Base-by-base conservation (phyloP, 2,888 invertebrate genomes). In the Osedax fenrisi region DNA sequence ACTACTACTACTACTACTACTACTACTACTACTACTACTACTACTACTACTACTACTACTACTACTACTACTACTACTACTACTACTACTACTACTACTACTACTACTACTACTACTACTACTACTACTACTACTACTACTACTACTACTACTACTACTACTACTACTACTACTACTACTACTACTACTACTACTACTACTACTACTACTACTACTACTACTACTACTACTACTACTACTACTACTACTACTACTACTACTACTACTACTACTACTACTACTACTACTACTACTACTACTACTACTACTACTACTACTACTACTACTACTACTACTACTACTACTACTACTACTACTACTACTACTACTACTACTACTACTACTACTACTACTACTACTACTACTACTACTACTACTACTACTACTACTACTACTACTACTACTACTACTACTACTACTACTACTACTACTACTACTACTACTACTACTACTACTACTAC, bases 381-480 rank as follows among this genome's bases (percentile, higher is more conserved):
- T 23, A 61, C 2, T 61, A 61, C 61, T 23, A 61, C 61, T 61
- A 61, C 61, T 23, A 61, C 61, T 61, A 61, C 61, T 23, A 61
- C 2, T 61, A 61, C 61, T 23, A 61, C 61, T 61, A 61, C 61
- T n/a, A n/a, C n/a, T n/a, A n/a, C n/a, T n/a, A n/a, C n/a, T n/a
- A n/a, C n/a, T n/a, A n/a, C n/a, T n/a, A n/a, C n/a, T n/a, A n/a
- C n/a, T n/a, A n/a, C n/a, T n/a, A n/a, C n/a, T n/a, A n/a, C n/a
- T n/a, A n/a, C 61, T 61, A 61, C 61, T 23, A 61, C 2, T 2
- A 61, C 61, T 23, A 61, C 2, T 61, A 61, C 61, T 23, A 61
- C 2, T 61, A 61, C 61, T 23, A 61, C 61, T 61, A 61, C 61
- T 23, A 61, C 61, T 61, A 61, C 61, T 23, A 61, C 61, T 61